Conservation (phyloP, 2,113 vertebrate species). For the Melanerpes aurifrons region DNA sequence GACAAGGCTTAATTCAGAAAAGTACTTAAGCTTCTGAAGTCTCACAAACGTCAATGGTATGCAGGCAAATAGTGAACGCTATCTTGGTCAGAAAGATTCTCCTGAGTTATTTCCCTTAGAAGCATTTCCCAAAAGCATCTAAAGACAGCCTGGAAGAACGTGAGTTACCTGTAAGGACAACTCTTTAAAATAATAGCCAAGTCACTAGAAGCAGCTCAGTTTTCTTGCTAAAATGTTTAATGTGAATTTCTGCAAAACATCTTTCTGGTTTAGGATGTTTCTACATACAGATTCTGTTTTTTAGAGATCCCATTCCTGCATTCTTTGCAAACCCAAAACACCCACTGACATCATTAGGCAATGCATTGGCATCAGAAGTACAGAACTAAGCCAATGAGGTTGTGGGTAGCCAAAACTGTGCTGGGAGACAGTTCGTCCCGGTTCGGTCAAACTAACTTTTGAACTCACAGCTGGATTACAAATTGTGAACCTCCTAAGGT, state of each 20-base stretch:
- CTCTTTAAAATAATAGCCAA: not conserved
- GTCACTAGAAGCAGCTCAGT: not conserved
- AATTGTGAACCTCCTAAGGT: not conserved
- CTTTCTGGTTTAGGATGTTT: slow-evolving; percentile 23
- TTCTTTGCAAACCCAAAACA: slow-evolving; percentile 66
- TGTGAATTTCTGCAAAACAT: slow-evolving; percentile 32
- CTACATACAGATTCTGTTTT: slow-evolving; percentile 57
- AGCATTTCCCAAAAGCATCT: not conserved
- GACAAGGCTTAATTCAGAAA: not conserved
- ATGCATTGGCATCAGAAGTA: slow-evolving; percentile 45
- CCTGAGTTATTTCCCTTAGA: not conserved
- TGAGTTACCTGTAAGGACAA: slow-evolving; percentile 21
- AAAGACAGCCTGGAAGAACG: not conserved
- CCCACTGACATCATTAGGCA: slow-evolving; percentile 66
- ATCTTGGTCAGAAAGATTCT: not conserved
- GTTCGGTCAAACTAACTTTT: slow-evolving; percentile 25
- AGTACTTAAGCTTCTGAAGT: not conserved
- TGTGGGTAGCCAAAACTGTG: slow-evolving; percentile 52
- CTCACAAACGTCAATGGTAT: not conserved
- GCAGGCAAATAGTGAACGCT: not conserved
- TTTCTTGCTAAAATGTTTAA: slow-evolving; percentile 33
- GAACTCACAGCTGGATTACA: slow-evolving; percentile 31
- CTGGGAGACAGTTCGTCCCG: slow-evolving; percentile 10
- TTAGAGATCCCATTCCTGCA: slow-evolving; percentile 47
- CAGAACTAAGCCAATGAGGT: not conserved